Base-by-base conservation (phyloP, 2,888 invertebrate species). In the Drosophila basisetae region DNA sequence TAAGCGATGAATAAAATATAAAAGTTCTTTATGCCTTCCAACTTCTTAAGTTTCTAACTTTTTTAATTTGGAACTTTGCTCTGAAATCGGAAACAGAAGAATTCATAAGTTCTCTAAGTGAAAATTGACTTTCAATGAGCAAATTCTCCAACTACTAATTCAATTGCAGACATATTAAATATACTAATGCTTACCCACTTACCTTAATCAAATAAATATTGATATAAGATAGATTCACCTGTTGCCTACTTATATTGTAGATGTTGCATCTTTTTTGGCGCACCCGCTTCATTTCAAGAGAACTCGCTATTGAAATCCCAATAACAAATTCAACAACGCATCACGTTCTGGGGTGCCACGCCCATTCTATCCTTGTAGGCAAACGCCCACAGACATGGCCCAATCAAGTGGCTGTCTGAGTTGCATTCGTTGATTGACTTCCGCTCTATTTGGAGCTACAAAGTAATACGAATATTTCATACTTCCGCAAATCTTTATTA, bases 381-480 rank as follows among this genome's bases (percentile, higher is more conserved):
- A 4, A 55, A 53, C 70, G 70, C 67, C 54, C 64, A 55, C 55
- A 69, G 77, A 71, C 77, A 75, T 73, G 76, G 49, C 74, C 72
- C 85, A 85, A 85, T 85, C 85, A 85, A 85, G 76, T 76, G 61
- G 76, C 74, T 73, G 74, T 63, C 72, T 22, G 67, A 33, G 71
- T 65, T 78, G 76, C 76, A 83, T 74, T 87, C 83, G 80, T 84
- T 89, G 89, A 89, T 83, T 83, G 77, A 82, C 88, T 87, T 87
- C 87, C 87, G 87, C 87, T 89, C 83, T 87, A 83, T 87, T 89
- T 87, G 85, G 77, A 73, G 85, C 77, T 70, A 85, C 89, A 89
- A 87, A 87, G 87, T 89, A 87, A 87, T 87, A 82, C 78, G 85
- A 89, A 83, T 85, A 87, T 89, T 87, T 83, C 78, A 89, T 87